Base-by-base conservation (phyloP, 2,113 vertebrate species). In the Kryptolebias marmoratus region DNA sequence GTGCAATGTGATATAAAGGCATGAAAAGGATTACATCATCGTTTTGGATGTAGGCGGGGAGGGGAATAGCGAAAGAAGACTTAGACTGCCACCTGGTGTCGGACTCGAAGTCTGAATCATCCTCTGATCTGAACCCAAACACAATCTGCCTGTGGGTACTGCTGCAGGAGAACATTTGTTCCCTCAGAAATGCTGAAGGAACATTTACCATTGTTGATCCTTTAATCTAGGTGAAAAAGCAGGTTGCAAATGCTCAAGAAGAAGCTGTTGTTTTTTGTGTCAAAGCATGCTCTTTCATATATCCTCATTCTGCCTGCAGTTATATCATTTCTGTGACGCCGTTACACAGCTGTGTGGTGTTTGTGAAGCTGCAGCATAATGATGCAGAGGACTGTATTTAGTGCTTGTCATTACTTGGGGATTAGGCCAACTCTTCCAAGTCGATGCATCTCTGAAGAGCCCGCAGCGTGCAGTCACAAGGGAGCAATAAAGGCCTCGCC, bases 21-120 rank as follows among this genome's bases (percentile, higher is more conserved):
- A 72, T 78, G 60, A 57, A 86, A 91, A 81, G 79, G 89, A 92
- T 92, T 90, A 93, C 91, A 87, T 93, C 90, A 92, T 90, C 56
- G 73, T 80, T 90, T 79, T 64, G 61, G 78, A 72, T 78, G 70
- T 68, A 82, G 73, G 85, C 73, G 85, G 80, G 73, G 22, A 52
- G 56, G 74, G 64, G 60, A 53, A 12, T 30, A 27, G 11, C 55
- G 73, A 75, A 47, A 77, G 66, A 89, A 91, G 89, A 83, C 87
- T 74, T 85, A 45, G 64, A 78, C 82, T 87, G 89, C 90, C 90
- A 90, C 86, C 92, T 91, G 85, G 88, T 90, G 92, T 81, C 48
- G 0, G 0, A 52, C n/a, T 72, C 4, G 3, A 3, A 12, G 58
- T 73, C 68, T 77, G 31, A 81, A 81, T 4, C 1, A 0, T 47